Percentiles rank a stretch among this genome's conserved stretches.
These are phyloP conservation scores for Cheilosia grossa DNA, from an alignment of 2,888 invertebrate genomes.

Conservation along the genomic window DNA sequence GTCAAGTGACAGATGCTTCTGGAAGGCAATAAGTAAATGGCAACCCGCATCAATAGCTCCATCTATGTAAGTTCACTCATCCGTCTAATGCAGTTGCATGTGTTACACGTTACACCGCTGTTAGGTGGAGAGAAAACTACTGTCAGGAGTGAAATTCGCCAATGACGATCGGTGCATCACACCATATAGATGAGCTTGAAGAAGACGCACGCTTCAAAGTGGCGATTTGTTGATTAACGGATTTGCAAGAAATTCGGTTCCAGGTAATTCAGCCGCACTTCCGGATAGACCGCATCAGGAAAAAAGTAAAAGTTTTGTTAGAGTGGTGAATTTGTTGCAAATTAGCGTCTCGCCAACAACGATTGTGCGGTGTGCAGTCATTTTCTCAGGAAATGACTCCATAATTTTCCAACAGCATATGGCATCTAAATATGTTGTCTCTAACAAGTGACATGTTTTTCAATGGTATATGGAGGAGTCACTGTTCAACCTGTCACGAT, in stretches of 20 bases:
- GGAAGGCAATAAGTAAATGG: conserved; percentile 44
- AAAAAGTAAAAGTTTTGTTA: conserved; percentile 69
- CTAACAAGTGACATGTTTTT: conserved; percentile 43
- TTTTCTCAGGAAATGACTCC: conserved; percentile 52
- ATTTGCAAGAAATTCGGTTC: conserved; percentile 67
- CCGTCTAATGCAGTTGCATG: conserved; percentile 28
- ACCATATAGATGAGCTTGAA: conserved; percentile 5
- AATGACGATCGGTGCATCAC: conserved; percentile 7
- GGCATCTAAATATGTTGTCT: conserved; percentile 26
- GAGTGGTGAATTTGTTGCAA: conserved; percentile 32
- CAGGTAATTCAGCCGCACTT: conserved; percentile 54
- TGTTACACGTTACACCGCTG: background rate
- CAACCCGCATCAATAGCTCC: conserved; percentile 45
- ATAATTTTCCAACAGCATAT: conserved; percentile 63
- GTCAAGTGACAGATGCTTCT: conserved; percentile 52
- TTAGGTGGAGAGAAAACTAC: conserved; percentile 39
- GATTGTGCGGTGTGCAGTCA: conserved; percentile 8
- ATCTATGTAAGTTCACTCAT: conserved; percentile 57
- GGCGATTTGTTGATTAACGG: conserved; percentile 54
- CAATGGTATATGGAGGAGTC: background rate
- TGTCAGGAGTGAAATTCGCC: conserved; percentile 60
- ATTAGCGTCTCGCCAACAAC: conserved; percentile 23
- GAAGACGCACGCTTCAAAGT: conserved; percentile 36
- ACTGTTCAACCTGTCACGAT: conserved; percentile 49
- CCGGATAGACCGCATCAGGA: conserved; percentile 44